These are phyloP conservation scores for Rhinella marina DNA, from an alignment of 2,797 vertebrate genomes.

Conservation along the genomic window DNA sequence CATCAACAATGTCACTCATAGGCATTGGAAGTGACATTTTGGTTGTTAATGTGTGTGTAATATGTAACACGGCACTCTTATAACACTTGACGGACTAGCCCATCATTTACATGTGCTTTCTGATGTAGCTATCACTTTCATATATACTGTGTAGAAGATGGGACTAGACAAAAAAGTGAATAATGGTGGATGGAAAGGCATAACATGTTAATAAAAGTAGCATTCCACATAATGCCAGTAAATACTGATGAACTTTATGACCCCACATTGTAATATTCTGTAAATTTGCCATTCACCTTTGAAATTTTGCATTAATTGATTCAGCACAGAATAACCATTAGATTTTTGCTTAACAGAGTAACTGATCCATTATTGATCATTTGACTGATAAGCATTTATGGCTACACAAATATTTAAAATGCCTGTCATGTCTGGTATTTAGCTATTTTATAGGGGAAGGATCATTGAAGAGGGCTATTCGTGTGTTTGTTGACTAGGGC, in stretches of 20 bases:
- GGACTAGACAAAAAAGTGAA: too few species aligned
- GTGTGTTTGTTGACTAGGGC: too few species aligned
- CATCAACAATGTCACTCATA: background rate
- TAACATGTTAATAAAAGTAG: background rate
- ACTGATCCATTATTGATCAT: background rate
- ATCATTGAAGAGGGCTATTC: background rate
- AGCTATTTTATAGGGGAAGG: background rate
- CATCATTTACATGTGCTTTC: background rate
- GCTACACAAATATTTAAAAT: background rate
- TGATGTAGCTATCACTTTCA: background rate
- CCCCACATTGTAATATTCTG: background rate
- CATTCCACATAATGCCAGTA: background rate
- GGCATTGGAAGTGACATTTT: background rate
- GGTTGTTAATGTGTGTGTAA: background rate
- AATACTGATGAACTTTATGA: background rate
- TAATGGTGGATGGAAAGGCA: too few species aligned
- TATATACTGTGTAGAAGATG: background rate
- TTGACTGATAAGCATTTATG: background rate
- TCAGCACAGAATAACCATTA: background rate
- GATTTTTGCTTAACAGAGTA: background rate
- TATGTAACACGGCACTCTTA: background rate
- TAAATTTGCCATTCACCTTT: too few species aligned
- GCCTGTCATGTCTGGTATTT: background rate
- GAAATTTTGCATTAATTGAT: background rate
- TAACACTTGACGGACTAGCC: too few species aligned